A percentile compares a stretch with the other conserved stretches of the same genome.
phyloP scores from a whole-genome alignment of 2,888 invertebrate genomes.

The Nysson spinosus region DNA sequence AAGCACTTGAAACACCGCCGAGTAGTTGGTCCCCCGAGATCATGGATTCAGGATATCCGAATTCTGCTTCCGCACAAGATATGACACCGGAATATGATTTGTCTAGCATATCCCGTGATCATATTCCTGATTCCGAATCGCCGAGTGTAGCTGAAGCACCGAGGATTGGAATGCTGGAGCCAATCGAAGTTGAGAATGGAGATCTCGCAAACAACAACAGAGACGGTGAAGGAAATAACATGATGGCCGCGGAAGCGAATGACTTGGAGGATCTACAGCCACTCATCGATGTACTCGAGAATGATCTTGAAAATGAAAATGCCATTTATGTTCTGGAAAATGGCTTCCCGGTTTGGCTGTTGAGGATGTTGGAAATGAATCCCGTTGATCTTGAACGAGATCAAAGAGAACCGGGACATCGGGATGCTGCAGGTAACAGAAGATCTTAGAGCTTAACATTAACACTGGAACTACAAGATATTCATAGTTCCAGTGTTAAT shows the following conservation, averaged over 20 bases:
- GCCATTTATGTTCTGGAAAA: constrained; percentile 69
- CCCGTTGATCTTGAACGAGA: constrained; percentile 44
- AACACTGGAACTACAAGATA: neutral
- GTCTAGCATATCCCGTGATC: constrained; percentile 67
- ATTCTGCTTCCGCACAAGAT: constrained; percentile 69
- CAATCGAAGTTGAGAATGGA: constrained; percentile 77
- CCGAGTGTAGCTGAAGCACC: constrained; percentile 64
- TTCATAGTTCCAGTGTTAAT: neutral
- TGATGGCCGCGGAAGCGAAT: constrained; percentile 67
- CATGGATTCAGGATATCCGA: constrained; percentile 73
- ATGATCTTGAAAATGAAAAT: constrained; percentile 71
- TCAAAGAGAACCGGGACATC: constrained; percentile 9
- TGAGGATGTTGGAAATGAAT: constrained; percentile 66
- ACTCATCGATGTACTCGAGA: constrained; percentile 65
- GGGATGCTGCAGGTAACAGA: constrained; percentile 37
- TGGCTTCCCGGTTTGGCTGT: constrained; percentile 68
- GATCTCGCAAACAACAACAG: constrained; percentile 80
- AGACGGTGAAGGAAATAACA: constrained; percentile 79
- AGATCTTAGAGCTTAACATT: constrained; percentile 24
- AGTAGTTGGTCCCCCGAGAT: constrained; percentile 70
- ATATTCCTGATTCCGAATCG: constrained; percentile 58
- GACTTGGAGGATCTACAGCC: constrained; percentile 66
- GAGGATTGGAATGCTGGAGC: constrained; percentile 47
- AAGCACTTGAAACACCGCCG: constrained; percentile 58
- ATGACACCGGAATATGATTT: constrained; percentile 68